A percentile compares a stretch with the other conserved stretches of the same genome.
These are phyloP conservation scores for Xestia xanthographa DNA, from an alignment of 2,888 invertebrate genomes.

Conservation along the genomic window DNA sequence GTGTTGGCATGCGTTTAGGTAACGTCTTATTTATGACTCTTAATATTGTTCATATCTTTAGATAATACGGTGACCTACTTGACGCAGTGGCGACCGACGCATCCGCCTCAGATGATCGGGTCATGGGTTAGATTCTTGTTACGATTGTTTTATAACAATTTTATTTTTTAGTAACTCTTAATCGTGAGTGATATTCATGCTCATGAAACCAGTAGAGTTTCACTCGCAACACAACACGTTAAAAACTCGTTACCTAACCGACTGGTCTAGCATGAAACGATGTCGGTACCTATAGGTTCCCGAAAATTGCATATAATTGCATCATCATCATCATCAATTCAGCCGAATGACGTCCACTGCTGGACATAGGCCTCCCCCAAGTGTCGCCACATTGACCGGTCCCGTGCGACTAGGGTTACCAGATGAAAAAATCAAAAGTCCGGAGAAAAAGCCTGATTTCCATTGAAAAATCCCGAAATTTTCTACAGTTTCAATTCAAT, in stretches of 20 bases:
- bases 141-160: not conserved
- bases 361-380: no score
- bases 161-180: not conserved
- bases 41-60: constrained; percentile 17
- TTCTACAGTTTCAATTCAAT: no score
- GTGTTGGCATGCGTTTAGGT: not conserved
- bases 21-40: no score
- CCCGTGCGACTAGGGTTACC: no score
- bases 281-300: not conserved
- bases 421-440: no score
- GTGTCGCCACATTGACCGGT: no score
- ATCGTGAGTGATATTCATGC: not conserved
- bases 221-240: not conserved
- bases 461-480: no score
- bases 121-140: constrained; percentile 36
- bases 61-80: constrained; percentile 36
- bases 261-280: not conserved
- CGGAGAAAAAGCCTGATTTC: no score
- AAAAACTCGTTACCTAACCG: not conserved
- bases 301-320: not conserved
- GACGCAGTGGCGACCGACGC: not conserved
- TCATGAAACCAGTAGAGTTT: not conserved
- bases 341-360: no score
- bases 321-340: no score
- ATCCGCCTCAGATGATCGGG: constrained; percentile 16